Evolutionary conservation across 2,888 invertebrate genomes (phyloP), one percentile per base, ranked within the genome.

Genomic region (Serrognathus titanus): DNA sequence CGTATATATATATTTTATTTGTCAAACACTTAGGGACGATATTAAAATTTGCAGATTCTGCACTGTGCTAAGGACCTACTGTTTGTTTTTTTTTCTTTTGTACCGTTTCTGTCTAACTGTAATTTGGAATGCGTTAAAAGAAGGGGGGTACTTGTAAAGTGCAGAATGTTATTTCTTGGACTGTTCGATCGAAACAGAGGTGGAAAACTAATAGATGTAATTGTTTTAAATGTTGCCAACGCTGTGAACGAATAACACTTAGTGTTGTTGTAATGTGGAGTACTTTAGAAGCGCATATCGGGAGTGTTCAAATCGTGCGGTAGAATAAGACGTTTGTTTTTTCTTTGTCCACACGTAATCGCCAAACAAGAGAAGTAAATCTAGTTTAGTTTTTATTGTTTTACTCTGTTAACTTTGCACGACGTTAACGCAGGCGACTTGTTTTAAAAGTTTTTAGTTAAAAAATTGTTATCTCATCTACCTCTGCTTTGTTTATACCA

Each of bases 191-290:
- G 5, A 6, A 13, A 12, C 11, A 11, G 53, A 53, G 40, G 59
- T 57, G 56, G 59, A 11, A 45, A 58, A 59, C 48, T 54, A 57
- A 41, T 61, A 58, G 52, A 65, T 65, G 63, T 66, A 66, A 66
- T 68, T 61, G 60, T 65, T 66, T 63, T 66, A 58, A 67, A 66
- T 67, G 68, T 69, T 68, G 66, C 66, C 67, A 63, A 69, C 66
- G 63, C 63, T 63, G 64, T 62, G 66, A 53, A 55, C 49, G 62
- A 60, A 63, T 62, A 62, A 63, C 58, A 60, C 57, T 60, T 62
- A 60, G 65, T 68, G 64, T 66, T 68, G 64, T 66, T 63, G 67
- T 66, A 59, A 57, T 63, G 65, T 67, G 61, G 58, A 63, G 61
- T 63, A 59, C 52, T 57, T 58, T 58, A 63, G 63, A 49, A 56